Evolutionary conservation across 2,113 vertebrate species (phyloP).

Genomic region (Sinocyclocheilus rhinocerous): DNA sequence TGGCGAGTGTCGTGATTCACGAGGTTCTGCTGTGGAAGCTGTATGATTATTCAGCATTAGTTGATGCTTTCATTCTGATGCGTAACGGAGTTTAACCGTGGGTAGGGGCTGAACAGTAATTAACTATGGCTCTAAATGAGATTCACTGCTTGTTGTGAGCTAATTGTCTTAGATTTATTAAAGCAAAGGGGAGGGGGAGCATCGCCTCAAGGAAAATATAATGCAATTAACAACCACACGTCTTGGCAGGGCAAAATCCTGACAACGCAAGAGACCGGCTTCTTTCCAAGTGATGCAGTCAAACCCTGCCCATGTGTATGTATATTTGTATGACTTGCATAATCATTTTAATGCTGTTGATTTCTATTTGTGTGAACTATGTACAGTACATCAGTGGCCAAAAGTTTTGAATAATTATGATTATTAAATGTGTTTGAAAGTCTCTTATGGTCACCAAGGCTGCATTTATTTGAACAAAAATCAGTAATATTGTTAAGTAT

Average conservation of each 20-base stretch:
- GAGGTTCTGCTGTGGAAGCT: conserved; percentile 65
- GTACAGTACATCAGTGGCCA: neutral
- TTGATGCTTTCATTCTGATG: conserved; percentile 71
- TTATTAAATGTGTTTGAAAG: neutral
- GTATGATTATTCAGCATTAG: conserved; percentile 71
- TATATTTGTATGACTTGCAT: conserved; percentile 29
- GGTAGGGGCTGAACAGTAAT: conserved; percentile 73
- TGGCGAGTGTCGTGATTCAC: conserved; percentile 43
- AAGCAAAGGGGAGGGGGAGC: conserved; percentile 48
- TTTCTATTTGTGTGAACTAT: neutral
- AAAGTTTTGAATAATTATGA: neutral
- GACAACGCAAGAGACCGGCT: conserved; percentile 87
- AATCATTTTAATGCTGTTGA: neutral
- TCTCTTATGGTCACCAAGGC: neutral
- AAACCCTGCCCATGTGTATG: conserved; percentile 91
- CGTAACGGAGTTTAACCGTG: conserved; percentile 69
- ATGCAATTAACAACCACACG: conserved; percentile 67
- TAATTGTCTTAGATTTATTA: conserved; percentile 77
- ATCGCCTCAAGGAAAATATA: conserved; percentile 66
- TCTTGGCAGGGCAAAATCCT: conserved; percentile 86
- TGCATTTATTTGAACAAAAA: neutral
- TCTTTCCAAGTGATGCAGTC: conserved; percentile 92
- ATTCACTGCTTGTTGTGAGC: conserved; percentile 71
- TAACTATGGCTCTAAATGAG: conserved; percentile 75
- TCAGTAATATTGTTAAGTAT: neutral